phyloP scores from a whole-genome alignment of 2,113 vertebrate species.

The Notarius quadriscutis region DNA sequence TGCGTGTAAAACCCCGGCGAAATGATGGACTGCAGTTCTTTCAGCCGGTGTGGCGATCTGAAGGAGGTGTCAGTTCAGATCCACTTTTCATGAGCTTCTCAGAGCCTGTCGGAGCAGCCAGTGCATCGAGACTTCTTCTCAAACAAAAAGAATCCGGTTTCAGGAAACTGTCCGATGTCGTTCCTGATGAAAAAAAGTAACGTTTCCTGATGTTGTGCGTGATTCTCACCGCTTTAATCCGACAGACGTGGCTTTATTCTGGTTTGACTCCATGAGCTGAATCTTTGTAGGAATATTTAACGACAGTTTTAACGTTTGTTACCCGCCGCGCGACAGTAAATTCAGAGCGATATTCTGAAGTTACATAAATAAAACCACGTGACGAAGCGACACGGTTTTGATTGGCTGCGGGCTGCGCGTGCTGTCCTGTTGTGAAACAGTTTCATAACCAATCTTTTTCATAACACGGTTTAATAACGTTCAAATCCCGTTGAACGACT shows the following conservation, averaged over 20 bases:
- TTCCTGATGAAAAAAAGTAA: not conserved
- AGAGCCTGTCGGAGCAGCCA: not conserved
- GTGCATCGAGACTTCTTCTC: not conserved
- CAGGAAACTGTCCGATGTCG: constrained; percentile 27
- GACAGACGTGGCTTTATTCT: constrained; percentile 11
- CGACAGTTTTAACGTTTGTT: too few species aligned
- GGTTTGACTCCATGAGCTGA: constrained; percentile 34
- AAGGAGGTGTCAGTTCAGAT: not conserved
- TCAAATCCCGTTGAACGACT: not conserved
- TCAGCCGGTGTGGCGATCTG: too few species aligned
- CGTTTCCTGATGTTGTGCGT: not conserved
- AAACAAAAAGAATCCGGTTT: not conserved
- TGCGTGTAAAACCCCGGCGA: constrained; percentile 17
- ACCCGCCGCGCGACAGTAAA: not conserved
- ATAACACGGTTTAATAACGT: constrained; percentile 16
- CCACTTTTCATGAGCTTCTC: not conserved
- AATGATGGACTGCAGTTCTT: not conserved
- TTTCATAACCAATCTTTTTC: constrained; percentile 70
- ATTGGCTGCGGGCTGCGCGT: constrained; percentile 65
- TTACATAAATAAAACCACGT: constrained; percentile 79
- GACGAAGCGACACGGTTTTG: constrained; percentile 48
- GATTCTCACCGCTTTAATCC: constrained; percentile 41
- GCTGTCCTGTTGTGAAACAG: constrained; percentile 76
- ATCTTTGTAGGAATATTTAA: not conserved
- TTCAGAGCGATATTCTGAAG: constrained; percentile 58